Base-by-base conservation (phyloP, 2,113 vertebrate species). In the Epinephelus fuscoguttatus region DNA sequence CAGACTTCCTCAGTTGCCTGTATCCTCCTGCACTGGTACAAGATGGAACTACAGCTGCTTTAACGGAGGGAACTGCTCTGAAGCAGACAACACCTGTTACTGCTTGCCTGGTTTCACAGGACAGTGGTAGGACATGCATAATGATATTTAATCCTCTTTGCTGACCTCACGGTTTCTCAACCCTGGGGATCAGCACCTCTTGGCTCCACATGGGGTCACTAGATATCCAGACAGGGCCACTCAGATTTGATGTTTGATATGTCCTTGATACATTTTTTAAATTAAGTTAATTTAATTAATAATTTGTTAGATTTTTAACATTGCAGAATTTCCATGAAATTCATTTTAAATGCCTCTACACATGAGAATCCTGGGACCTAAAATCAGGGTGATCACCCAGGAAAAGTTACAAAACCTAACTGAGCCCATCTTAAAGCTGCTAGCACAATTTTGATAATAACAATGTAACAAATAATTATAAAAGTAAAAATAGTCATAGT, bases 11-110 rank as follows among this genome's bases (percentile, higher is more conserved):
- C 92, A 88, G 88, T 82, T 97, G 60, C 97, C 97, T 1, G 92
- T 93, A 0, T 92, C 95, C 0, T 77, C 94, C 33, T 98, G 98
- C 85, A 92, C 90, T 60, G 96, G 96, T 0, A 92, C 94, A 30
- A 94, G 91, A 62, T 93, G 93, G 91, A 97, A 97, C 75, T 96
- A 97, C 82, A 97, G 95, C 2, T 99, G 98, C 82, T 97, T 95
- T 88, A 96, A 97, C 23, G 96, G 96, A 0, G 96, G 97, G 75
- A 97, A 95, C 93, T 98, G 97, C 87, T 95, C 95, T 0, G 84
- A 94, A 69, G 55, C 83, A 0, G 75, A 80, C 21, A 69, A 91
- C 63, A 63, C 57, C 4, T 98, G 97, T 12, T 13, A 63, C 33
- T 97, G 97, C 88, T 78, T 85, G 61, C 90, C 96, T 0, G 97